Conservation (phyloP, 2,113 vertebrate genomes). For the Antechinus flavipes region DNA sequence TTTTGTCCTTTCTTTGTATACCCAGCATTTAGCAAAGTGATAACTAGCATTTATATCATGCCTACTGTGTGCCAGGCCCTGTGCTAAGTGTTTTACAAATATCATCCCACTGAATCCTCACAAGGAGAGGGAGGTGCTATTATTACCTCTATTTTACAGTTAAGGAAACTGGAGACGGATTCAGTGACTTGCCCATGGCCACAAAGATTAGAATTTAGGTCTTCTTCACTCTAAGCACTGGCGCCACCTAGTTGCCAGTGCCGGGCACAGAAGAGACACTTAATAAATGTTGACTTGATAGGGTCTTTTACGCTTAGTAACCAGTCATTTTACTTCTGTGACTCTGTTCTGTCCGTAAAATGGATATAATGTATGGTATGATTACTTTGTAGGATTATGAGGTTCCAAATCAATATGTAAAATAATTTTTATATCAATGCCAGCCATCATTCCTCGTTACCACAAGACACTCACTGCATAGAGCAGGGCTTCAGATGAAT, state of each 20-base stretch:
- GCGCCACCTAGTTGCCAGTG: background rate
- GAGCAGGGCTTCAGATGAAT: background rate
- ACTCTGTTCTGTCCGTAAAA: background rate
- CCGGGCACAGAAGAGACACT: background rate
- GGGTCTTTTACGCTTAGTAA: background rate
- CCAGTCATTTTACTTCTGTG: background rate
- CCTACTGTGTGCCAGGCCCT: background rate
- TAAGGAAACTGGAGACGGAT: background rate
- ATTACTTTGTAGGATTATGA: background rate
- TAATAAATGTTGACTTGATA: background rate
- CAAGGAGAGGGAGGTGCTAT: background rate
- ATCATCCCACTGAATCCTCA: background rate
- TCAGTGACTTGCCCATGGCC: background rate
- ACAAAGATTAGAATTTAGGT: background rate
- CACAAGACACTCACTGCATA: no score
- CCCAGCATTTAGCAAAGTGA: background rate
- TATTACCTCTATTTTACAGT: background rate
- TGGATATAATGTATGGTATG: background rate
- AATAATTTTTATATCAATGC: background rate
- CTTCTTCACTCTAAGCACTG: background rate
- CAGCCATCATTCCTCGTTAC: background rate
- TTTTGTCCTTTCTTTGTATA: background rate
- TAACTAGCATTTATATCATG: background rate
- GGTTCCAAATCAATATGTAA: background rate
- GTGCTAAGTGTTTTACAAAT: background rate